phyloP scores from a whole-genome alignment of 2,888 invertebrate genomes.

The Therioaphis trifolii region DNA sequence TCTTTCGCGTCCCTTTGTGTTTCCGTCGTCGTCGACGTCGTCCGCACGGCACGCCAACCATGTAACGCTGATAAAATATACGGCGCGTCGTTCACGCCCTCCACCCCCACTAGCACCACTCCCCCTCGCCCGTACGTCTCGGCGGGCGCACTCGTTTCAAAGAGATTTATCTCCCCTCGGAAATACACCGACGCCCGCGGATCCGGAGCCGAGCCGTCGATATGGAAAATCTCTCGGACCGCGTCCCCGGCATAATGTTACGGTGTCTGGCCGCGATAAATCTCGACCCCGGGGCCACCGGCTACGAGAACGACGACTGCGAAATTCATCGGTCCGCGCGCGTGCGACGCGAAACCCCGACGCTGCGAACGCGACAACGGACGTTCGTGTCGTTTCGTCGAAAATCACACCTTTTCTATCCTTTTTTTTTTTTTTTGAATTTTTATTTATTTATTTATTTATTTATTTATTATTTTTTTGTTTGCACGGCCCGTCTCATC shows the following conservation, averaged over 20 bases:
- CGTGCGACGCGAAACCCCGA: background rate
- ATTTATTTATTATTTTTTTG: too few species aligned
- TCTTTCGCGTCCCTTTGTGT: background rate
- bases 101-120: background rate
- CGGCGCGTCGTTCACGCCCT: too few species aligned
- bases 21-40: background rate
- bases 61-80: background rate
- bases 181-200: background rate
- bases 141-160: background rate
- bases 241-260: background rate
- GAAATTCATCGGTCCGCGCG: background rate
- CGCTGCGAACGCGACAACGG: background rate
- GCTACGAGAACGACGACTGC: background rate
- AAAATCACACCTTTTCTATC: background rate
- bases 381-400: background rate
- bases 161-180: background rate
- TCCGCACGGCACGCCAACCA: background rate
- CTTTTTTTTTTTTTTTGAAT: too few species aligned
- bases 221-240: background rate
- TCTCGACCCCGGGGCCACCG: background rate
- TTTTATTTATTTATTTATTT: too few species aligned
- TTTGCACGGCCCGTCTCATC: background rate
- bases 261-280: conserved; percentile 20
- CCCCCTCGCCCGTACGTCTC: background rate
- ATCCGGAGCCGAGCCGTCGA: background rate